Conservation (phyloP, 2,797 vertebrate species). For the Rhinophrynus dorsalis region DNA sequence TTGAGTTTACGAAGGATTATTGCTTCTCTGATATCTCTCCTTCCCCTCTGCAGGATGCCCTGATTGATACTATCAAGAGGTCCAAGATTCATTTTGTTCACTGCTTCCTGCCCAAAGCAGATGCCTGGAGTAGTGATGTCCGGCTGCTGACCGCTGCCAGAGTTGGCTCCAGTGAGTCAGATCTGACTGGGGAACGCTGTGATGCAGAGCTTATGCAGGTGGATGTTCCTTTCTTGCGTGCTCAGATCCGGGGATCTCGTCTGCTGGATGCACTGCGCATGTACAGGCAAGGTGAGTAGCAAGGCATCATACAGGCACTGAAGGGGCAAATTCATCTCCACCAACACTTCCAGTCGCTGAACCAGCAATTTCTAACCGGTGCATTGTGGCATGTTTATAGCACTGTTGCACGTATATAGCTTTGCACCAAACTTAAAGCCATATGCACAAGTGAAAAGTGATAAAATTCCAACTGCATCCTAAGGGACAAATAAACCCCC, state of each 20-base stretch:
- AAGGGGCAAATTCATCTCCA: too few species aligned
- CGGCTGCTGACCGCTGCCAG: constrained; percentile 72
- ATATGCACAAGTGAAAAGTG: too few species aligned
- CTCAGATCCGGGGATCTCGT: constrained; percentile 89
- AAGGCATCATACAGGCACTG: too few species aligned
- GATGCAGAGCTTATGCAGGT: constrained; percentile 90
- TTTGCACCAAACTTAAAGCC: too few species aligned
- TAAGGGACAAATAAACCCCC: too few species aligned
- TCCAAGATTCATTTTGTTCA: constrained; percentile 93
- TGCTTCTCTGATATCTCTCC: too few species aligned
- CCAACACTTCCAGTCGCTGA: too few species aligned
- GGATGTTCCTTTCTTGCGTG: constrained; percentile 84
- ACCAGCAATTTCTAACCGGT: too few species aligned
- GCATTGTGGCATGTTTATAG: too few species aligned
- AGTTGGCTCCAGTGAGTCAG: constrained; percentile 77
- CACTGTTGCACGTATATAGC: too few species aligned
- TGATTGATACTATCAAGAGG: constrained; percentile 92
- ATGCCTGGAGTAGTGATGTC: constrained; percentile 68
- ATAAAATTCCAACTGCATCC: too few species aligned
- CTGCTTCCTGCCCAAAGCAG: constrained; percentile 87
- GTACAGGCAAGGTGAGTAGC: constrained; percentile 89
- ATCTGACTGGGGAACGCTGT: constrained; percentile 77
- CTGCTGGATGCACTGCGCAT: constrained; percentile 90
- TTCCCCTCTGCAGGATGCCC: constrained; percentile 86
- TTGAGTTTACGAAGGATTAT: too few species aligned